Evolutionary conservation across 2,888 invertebrate genomes (phyloP).

Genomic region (Drosophila cognata): DNA sequence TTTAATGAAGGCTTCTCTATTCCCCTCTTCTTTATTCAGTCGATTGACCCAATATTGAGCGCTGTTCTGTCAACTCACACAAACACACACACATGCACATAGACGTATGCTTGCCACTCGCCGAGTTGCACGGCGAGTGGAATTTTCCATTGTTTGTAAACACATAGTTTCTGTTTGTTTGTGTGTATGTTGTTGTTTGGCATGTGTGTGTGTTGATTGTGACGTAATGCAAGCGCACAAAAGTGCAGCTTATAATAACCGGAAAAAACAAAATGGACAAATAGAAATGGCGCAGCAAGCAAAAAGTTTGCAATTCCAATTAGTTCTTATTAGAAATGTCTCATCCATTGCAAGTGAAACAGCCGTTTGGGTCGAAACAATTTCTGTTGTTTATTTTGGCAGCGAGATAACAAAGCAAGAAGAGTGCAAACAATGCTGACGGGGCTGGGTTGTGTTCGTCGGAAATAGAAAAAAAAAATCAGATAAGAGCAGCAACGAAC

Average conservation of each 20-base stretch:
- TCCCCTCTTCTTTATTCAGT: constrained; percentile 1
- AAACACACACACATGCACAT: not conserved
- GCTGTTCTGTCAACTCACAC: constrained; percentile 19
- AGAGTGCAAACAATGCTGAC: constrained; percentile 45
- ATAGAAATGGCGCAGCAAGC: constrained; percentile 24
- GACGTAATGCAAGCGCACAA: constrained; percentile 42
- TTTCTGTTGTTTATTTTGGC: constrained; percentile 44
- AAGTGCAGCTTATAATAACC: constrained; percentile 1
- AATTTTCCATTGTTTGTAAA: constrained; percentile 72
- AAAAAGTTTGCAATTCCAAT: constrained; percentile 29
- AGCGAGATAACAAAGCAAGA: constrained; percentile 45
- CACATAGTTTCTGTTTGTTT: constrained; percentile 13
- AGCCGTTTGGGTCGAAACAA: constrained; percentile 35
- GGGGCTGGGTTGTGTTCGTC: constrained; percentile 9
- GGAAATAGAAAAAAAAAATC: constrained; percentile 21
- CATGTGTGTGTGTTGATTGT: constrained; percentile 30
- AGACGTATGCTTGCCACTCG: constrained; percentile 48
- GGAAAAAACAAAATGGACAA: constrained; percentile 15
- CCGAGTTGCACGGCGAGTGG: constrained; percentile 61
- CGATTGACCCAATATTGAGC: constrained; percentile 48
- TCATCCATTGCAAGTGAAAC: constrained; percentile 21
- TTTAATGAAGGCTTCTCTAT: not conserved
- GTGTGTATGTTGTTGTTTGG: constrained; percentile 4
- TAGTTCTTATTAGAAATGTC: constrained; percentile 10
- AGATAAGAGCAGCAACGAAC: constrained; percentile 35